A percentile compares a stretch with the other conserved stretches of the same genome.
These are phyloP conservation scores for Garra rufa DNA, from an alignment of 2,113 vertebrate species.

Conservation along the genomic window DNA sequence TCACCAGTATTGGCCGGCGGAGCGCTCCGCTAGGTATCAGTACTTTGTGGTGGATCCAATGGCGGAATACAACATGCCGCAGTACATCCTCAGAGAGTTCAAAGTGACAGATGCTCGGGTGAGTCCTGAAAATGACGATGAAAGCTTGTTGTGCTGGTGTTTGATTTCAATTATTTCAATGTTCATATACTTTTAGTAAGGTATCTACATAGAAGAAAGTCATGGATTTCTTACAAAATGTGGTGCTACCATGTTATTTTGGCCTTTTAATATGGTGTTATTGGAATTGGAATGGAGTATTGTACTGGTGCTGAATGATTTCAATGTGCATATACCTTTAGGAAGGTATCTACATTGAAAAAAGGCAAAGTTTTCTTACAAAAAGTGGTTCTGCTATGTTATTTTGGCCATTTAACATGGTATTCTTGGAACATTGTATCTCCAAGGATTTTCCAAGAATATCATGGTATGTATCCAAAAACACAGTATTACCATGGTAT, in stretches of 20 bases:
- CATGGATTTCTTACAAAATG: neutral
- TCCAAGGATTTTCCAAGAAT: neutral
- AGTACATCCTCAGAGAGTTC: constrained; percentile 97
- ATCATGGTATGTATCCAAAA: neutral
- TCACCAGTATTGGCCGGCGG: constrained; percentile 97
- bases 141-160: too few species aligned
- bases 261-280: too few species aligned
- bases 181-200: neutral
- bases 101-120: constrained; percentile 98
- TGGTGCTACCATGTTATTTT: neutral
- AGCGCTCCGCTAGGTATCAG: constrained; percentile 95
- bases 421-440: neutral
- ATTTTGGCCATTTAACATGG: neutral
- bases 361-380: too few species aligned
- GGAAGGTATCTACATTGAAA: too few species aligned
- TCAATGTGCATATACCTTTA: too few species aligned
- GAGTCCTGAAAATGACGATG: constrained; percentile 69
- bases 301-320: too few species aligned
- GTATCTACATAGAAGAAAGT: too few species aligned
- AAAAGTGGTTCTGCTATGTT: neutral
- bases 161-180: too few species aligned
- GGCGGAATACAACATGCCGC: constrained; percentile 99
- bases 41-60: constrained; percentile 98
- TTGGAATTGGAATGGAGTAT: too few species aligned
- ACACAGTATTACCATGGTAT: neutral